Evolutionary conservation across 53 echinoderm and acorn worm species (phyloP), one percentile per base, ranked within the genome.

Genomic region (Luidia sarsii): DNA sequence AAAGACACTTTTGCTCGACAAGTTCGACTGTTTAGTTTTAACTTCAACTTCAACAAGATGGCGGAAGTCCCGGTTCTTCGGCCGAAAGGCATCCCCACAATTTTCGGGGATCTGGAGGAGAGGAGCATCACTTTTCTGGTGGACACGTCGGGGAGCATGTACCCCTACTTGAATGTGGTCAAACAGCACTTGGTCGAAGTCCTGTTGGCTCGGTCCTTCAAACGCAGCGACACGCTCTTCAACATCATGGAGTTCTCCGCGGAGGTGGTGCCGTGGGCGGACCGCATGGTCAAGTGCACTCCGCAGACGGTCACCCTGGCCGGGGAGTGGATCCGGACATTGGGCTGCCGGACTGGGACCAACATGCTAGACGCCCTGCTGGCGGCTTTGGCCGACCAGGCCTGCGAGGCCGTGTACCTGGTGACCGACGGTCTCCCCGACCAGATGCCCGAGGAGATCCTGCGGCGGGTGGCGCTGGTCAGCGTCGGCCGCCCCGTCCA

Each of bases 341-440:
- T 99, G 65, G 66, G 68, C 16, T 94, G 84, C 53, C 89, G 86
- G 33, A 91, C 85, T 0, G 91, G 99, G 3, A 94, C 99, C 13
- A 99, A 99, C 82, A 92, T 89, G 3, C 65, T 94, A 25, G 99
- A 99, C 73, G 99, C 94, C 3, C 84, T 99, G 13, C 54, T 86
- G 3, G 87, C 86, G 1, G 94, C 87, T 13, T 91, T 86, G 48
- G 48, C 86, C 0, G 92, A 99, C 29, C 85, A 85, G n/a, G 66
- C 81, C 11, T 99, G 99, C 21, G 91, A 99, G 34, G 87, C 91
- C 3, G 82, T 99, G 45, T 94, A 94, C 60, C 68, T 99, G 0
- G 84, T 99, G 7, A 94, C 99, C 2, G 99, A 99, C 50, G 91
- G 99, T 10, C 75, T 97, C n/a, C 99, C 99, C 0, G 94, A 99